These are phyloP conservation scores for Anguilla megastoma DNA, from an alignment of 2,797 vertebrate genomes.

Conservation along the genomic window DNA sequence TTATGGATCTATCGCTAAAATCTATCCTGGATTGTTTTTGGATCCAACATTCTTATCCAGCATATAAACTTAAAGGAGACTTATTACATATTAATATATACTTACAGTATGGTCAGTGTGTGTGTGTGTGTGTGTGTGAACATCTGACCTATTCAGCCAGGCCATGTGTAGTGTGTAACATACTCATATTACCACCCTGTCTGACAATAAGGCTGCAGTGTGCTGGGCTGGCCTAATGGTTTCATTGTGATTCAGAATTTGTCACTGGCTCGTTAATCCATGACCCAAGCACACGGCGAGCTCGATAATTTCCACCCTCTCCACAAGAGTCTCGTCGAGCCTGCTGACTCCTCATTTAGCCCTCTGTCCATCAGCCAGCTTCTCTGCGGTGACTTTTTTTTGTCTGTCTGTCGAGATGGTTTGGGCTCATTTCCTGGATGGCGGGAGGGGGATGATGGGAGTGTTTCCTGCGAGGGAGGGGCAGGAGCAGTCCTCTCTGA, in stretches of 20 bases:
- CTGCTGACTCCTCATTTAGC: not conserved
- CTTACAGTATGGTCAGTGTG: not conserved
- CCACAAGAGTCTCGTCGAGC: not conserved
- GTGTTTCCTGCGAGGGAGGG: slow-evolving; percentile 21
- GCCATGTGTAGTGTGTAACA: not conserved
- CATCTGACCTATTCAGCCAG: not conserved
- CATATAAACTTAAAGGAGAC: not conserved
- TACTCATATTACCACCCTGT: slow-evolving; percentile 21
- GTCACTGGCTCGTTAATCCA: not conserved
- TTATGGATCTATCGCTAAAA: not conserved
- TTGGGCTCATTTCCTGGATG: slow-evolving; percentile 21
- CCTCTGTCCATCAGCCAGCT: not conserved
- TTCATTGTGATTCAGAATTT: slow-evolving; percentile 9
- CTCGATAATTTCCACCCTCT: not conserved
- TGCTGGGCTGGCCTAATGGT: slow-evolving; percentile 13
- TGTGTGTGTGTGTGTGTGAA: not conserved
- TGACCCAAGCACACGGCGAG: not conserved
- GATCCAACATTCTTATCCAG: not conserved
- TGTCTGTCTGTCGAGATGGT: not conserved
- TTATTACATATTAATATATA: not conserved
- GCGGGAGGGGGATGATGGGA: slow-evolving; percentile 21
- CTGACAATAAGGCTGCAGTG: slow-evolving; percentile 34
- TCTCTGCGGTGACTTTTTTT: not conserved
- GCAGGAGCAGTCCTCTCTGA: slow-evolving; percentile 47
- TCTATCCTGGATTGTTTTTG: not conserved